Base-by-base conservation (phyloP, 2,113 vertebrate genomes). In the Cyprinodon brontotheroides region DNA sequence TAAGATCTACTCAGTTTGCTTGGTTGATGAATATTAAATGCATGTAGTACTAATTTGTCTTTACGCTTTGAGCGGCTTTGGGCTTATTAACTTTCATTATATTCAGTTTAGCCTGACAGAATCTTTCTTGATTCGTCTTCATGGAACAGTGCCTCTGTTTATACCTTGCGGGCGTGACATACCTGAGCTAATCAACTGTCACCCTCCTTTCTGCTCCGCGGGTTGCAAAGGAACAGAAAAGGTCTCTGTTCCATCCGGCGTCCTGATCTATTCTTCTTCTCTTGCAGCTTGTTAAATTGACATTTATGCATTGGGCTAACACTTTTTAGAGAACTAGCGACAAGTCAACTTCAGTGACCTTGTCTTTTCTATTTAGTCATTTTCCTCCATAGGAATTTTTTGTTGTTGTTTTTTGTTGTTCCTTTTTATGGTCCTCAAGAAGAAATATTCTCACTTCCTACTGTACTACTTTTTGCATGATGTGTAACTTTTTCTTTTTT, bases 171-270 rank as follows among this genome's bases (percentile, higher is more conserved):
- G 64, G 75, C 80, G 57, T 81, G 65, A 83, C 86, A 82, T 64
- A 88, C 90, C 87, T 89, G 81, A 62, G 71, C 79, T 86, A 87
- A 88, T 91, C 82, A 89, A 68, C 74, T 76, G 77, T 84, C 87
- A 84, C 83, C 77, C 75, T 79, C 57, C 22, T 78, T 80, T 84
- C 75, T 73, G 40, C 82, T 68, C 87, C 48, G 80, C 84, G 87
- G n/a, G 84, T 89, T 87, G 87, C 59, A 77, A 75, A 65, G 63
- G 68, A 67, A 14, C 37, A 48, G 8, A 72, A 81, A 53, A 10
- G 2, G 50, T 59, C 53, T 63, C 75, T 50, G 40, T 60, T 83
- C 78, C 71, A 71, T 79, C 78, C 81, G 70, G 70, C 71, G 73
- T 68, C 83, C 83, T 12, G 78, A 77, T 74, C 89, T 41, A 69